These are phyloP conservation scores for Colinus virginianus DNA, from an alignment of 2,113 vertebrate genomes.

Conservation along the genomic window DNA sequence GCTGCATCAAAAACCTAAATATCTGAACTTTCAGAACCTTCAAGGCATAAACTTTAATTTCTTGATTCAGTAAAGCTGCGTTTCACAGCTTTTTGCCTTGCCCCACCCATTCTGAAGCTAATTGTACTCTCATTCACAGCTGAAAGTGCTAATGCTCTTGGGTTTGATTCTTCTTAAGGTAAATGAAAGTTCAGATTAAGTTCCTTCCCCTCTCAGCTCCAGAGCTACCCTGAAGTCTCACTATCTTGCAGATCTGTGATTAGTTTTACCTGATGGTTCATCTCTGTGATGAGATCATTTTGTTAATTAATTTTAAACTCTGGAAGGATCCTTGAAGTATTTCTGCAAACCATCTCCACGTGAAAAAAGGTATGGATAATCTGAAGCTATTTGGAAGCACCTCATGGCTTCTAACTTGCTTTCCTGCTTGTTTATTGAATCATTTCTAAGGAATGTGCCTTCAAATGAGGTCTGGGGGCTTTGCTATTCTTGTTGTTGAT, in stretches of 20 bases:
- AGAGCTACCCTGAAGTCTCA: background rate
- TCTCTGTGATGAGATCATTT: background rate
- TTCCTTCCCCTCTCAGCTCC: fast-evolving
- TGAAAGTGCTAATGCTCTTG: background rate
- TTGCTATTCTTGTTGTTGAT: background rate
- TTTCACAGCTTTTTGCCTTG: background rate
- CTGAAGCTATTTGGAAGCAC: background rate
- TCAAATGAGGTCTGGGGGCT: background rate
- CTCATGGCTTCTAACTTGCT: background rate
- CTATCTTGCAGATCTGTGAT: fast-evolving
- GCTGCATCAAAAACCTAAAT: background rate
- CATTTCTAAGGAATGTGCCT: background rate
- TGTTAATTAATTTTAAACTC: fast-evolving
- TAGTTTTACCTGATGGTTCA: background rate
- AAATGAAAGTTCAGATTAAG: background rate
- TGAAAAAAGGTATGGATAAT: background rate
- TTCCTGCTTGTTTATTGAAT: background rate
- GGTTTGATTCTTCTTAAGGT: background rate
- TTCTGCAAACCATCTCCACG: background rate
- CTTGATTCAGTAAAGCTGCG: background rate
- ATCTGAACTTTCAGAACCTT: background rate
- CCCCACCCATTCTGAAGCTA: background rate
- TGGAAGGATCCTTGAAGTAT: background rate
- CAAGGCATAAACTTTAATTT: background rate
- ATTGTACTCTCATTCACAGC: background rate